These are phyloP conservation scores for Myotis lucifugus DNA, from an alignment of 2,113 vertebrate species.

Conservation along the genomic window DNA sequence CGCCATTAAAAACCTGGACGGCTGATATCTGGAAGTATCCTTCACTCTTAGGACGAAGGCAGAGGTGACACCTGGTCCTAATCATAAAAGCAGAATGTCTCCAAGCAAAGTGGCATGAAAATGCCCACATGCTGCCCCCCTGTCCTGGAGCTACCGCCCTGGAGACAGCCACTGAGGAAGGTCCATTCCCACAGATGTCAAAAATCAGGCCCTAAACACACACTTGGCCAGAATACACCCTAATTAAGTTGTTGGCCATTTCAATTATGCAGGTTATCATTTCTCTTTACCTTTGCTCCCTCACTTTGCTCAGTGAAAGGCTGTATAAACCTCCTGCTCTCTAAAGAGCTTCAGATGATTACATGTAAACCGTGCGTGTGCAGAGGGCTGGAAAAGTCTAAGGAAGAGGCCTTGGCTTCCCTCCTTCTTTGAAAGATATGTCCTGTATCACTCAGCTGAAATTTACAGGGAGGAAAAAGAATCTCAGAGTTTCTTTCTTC, in stretches of 20 bases:
- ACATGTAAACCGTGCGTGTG: background rate
- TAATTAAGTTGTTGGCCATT: background rate
- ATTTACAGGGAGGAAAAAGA: slow-evolving; percentile 42
- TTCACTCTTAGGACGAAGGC: background rate
- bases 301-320: slow-evolving; percentile 12
- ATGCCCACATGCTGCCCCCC: background rate
- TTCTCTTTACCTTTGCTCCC: slow-evolving; percentile 26
- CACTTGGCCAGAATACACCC: background rate
- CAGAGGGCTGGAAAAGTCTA: background rate
- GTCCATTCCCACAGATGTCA: background rate
- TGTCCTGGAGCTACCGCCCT: background rate
- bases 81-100: background rate
- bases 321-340: background rate
- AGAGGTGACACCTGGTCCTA: background rate
- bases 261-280: background rate
- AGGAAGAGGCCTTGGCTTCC: slow-evolving; percentile 9
- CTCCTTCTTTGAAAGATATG: slow-evolving; percentile 43
- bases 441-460: background rate
- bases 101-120: background rate
- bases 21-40: background rate
- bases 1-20: background rate
- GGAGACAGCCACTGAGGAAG: background rate
- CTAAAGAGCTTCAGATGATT: slow-evolving; percentile 41
- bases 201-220: slow-evolving; percentile 17
- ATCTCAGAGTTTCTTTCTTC: slow-evolving; percentile 47